Evolutionary conservation across 2,888 invertebrate species (phyloP), one percentile per base, ranked within the genome.

Genomic region (Ditylenchus weischeri): DNA sequence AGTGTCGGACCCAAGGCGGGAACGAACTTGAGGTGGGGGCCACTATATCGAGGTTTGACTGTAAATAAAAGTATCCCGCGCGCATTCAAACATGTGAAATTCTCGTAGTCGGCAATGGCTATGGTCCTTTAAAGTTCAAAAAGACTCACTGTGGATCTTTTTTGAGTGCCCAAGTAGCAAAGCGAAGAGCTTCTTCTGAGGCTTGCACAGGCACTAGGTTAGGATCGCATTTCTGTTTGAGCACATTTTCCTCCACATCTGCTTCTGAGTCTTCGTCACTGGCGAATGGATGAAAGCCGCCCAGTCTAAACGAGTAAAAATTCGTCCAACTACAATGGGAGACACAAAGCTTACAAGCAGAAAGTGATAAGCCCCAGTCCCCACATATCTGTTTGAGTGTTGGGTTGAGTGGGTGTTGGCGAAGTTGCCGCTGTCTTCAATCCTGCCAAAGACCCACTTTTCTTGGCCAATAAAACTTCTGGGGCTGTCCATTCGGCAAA

Each of bases 131-230:
- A n/a, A n/a, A n/a, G n/a, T n/a, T n/a, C n/a, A n/a, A 64, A 62
- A 50, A 59, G 57, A 84, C 87, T 86, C 86, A 91, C 90, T 90
- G 89, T 47, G 96, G 93, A 74, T 91, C 89, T 78, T 92, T 89
- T 86, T 95, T 95, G 86, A 98, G 91, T 71, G 94, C 87, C 84
- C 91, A 89, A 90, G 93, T 94, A 75, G 96, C 88, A 87, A 98
- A 96, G 78, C 93, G 87, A 8, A 91, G 90, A 7, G 90, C 90
- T 84, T 93, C 92, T 85, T 92, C 93, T 51, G 92, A 92, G 64
- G 93, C 89, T 85, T 94, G 94, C 83, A 91, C 92, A 84, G 90
- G 94, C 13, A 98, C 88, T 84, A 92, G 89, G 81, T 94, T 94
- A 83, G 93, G 93, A 79, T 93, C 88, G 85, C 91, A 92, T 62